phyloP scores from a whole-genome alignment of 2,888 invertebrate genomes.

The Tiliacea citrago region DNA sequence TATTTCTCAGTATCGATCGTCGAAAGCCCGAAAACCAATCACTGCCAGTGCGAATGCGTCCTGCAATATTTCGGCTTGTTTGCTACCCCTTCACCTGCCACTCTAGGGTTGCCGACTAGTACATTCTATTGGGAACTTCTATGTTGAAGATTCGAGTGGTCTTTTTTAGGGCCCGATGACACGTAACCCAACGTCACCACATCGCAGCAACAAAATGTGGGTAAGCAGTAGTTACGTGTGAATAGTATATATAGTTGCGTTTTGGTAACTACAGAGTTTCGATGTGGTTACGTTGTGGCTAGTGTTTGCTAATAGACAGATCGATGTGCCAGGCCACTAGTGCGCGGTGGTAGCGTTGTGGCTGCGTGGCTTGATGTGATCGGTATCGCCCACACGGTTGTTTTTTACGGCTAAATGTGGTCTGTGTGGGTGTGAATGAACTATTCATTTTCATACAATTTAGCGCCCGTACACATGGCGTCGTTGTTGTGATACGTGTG shows the following conservation, averaged over 20 bases:
- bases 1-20: conserved; percentile 15
- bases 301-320: not conserved
- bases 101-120: conserved; percentile 44
- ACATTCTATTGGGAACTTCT: conserved; percentile 8
- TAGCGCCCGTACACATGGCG: not conserved
- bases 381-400: not conserved
- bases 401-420: not conserved
- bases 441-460: not conserved
- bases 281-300: not conserved
- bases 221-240: not conserved
- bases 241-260: too few species aligned
- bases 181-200: not conserved
- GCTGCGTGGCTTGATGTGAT: not conserved
- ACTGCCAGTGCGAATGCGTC: conserved; percentile 49
- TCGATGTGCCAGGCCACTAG: not conserved
- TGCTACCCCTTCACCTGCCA: conserved; percentile 42
- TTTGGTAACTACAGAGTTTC: not conserved
- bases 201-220: not conserved
- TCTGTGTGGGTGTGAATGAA: not conserved
- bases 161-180: not conserved
- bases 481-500: not conserved
- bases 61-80: conserved; percentile 58
- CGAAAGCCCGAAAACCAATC: conserved; percentile 61
- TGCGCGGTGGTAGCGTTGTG: not conserved
- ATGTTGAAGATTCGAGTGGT: not conserved